These are phyloP conservation scores for Cerceris rybyensis DNA, from an alignment of 2,888 invertebrate species.

Conservation along the genomic window DNA sequence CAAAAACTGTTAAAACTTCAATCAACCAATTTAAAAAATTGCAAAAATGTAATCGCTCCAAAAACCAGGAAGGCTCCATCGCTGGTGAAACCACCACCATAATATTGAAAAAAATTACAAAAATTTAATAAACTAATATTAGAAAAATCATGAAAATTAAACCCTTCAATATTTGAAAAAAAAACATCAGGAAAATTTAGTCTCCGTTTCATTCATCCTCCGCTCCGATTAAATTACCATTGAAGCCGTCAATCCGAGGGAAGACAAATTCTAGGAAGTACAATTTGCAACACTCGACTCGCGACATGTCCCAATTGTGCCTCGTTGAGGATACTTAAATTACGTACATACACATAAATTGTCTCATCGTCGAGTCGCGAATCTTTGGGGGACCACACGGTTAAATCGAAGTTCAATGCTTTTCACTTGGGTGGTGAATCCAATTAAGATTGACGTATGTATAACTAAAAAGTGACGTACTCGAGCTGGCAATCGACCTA, in stretches of 20 bases:
- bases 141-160: too few species aligned
- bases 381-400: slow-evolving; percentile 5
- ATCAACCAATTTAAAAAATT: too few species aligned
- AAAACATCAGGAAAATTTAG: neutral
- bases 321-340: slow-evolving; percentile 60
- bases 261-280: slow-evolving; percentile 41
- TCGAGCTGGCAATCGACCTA: slow-evolving; percentile 52
- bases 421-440: slow-evolving; percentile 63
- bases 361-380: too few species aligned
- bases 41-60: too few species aligned
- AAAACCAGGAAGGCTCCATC: too few species aligned
- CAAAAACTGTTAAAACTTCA: too few species aligned
- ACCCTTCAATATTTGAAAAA: too few species aligned
- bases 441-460: slow-evolving; percentile 67
- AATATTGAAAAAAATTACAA: too few species aligned
- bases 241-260: slow-evolving; percentile 1
- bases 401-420: slow-evolving; percentile 48
- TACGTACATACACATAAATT: slow-evolving; percentile 38
- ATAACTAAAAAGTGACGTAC: slow-evolving; percentile 61
- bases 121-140: too few species aligned
- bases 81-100: too few species aligned
- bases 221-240: neutral
- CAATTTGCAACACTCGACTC: slow-evolving; percentile 51
- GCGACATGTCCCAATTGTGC: slow-evolving; percentile 56
- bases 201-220: neutral